Evolutionary conservation across 2,888 invertebrate genomes (phyloP).

Genomic region (Strigamia crassipes): DNA sequence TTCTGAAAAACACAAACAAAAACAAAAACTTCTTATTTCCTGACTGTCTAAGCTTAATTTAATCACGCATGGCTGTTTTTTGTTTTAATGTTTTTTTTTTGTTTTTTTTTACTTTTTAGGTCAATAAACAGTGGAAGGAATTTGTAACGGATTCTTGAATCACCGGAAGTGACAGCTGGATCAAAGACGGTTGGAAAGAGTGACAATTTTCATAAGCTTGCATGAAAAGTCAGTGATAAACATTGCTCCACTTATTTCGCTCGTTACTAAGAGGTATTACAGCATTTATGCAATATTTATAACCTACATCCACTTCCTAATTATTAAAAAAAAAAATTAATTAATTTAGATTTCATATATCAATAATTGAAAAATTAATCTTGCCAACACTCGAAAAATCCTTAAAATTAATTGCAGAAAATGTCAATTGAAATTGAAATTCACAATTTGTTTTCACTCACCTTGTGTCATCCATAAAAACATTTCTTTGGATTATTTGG

Average conservation of each 20-base stretch:
- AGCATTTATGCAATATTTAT: neutral
- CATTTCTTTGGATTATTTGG: neutral
- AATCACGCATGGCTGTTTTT: neutral
- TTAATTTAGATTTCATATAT: neutral
- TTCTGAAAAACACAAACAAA: neutral
- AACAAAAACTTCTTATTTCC: neutral
- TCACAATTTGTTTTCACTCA: neutral
- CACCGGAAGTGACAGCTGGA: neutral
- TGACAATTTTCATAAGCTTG: neutral
- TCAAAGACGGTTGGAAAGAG: conserved; percentile 5
- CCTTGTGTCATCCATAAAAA: neutral
- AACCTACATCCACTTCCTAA: neutral
- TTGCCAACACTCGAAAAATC: neutral
- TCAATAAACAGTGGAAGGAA: neutral
- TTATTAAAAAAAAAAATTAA: neutral
- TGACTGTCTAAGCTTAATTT: neutral
- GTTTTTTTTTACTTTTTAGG: neutral
- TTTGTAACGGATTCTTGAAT: conserved; percentile 16
- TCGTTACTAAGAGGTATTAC: neutral
- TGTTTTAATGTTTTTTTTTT: too few relatives aligned
- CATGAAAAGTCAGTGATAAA: neutral
- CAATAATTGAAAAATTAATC: neutral
- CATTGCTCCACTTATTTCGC: neutral
- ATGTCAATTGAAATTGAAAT: too few relatives aligned
- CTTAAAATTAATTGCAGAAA: neutral